These are phyloP conservation scores for Pogonognathellus flavescens DNA, from an alignment of 1,140 invertebrate genomes.

Conservation along the genomic window DNA sequence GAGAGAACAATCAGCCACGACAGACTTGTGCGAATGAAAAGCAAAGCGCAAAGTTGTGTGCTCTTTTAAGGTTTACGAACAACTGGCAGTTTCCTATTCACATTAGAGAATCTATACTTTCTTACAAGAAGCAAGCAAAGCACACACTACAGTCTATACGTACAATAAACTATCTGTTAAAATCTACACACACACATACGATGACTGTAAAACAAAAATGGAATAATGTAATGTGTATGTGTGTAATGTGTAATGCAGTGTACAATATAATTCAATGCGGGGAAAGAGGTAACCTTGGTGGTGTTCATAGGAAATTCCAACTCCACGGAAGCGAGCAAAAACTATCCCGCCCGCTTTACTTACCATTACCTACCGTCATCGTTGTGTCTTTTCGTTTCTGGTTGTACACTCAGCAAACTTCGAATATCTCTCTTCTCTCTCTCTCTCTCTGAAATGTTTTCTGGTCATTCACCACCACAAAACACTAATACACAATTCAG, in stretches of 20 bases:
- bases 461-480: slow-evolving; percentile 37
- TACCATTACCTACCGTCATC: not conserved
- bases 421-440: too few species aligned
- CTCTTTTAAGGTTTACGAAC: slow-evolving; percentile 30
- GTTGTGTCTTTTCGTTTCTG: not conserved
- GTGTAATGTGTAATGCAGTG: not conserved
- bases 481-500: not conserved
- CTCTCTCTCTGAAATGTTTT: not conserved
- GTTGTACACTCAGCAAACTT: not conserved
- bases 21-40: too few species aligned
- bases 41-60: not conserved
- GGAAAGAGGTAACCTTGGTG: slow-evolving; percentile 45
- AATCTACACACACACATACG: not conserved
- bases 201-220: not conserved
- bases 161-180: too few species aligned
- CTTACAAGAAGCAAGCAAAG: too few species aligned
- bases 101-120: not conserved
- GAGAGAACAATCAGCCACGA: too few species aligned
- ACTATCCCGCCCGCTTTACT: slow-evolving; percentile 43
- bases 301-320: slow-evolving; percentile 47
- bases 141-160: too few species aligned
- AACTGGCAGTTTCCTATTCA: not conserved
- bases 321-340: slow-evolving; percentile 46
- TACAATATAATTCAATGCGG: slow-evolving; percentile 33
- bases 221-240: slow-evolving; percentile 30